A percentile compares a stretch with the other conserved stretches of the same genome.
Conservation (phyloP, 1,140 invertebrate genomes). For the Sogatella furcifera region DNA sequence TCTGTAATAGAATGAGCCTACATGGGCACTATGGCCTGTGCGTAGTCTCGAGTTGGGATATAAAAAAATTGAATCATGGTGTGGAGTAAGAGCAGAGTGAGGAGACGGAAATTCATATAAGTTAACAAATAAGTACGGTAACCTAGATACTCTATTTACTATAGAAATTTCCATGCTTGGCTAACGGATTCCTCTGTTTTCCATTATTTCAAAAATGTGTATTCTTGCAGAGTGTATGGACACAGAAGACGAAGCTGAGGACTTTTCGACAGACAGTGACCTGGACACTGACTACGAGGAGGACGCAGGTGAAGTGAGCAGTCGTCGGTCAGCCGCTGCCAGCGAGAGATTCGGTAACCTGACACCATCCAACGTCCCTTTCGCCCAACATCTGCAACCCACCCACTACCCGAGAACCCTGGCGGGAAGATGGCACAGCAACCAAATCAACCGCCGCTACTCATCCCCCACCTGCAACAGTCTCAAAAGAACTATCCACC, state of each 20-base stretch:
- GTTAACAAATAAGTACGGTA: too few species aligned
- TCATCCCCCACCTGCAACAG: constrained; percentile 13
- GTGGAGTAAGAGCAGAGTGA: too few species aligned
- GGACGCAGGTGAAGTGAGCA: constrained; percentile 1
- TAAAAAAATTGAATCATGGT: too few species aligned
- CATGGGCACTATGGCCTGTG: too few species aligned
- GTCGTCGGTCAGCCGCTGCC: background rate
- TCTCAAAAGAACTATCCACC: background rate
- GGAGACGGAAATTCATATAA: too few species aligned
- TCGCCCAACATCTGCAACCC: constrained; percentile 9
- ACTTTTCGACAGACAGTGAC: constrained; percentile 68
- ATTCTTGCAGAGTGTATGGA: constrained; percentile 42
- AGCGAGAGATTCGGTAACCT: background rate
- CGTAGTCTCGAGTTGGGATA: too few species aligned
- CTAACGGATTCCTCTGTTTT: too few species aligned
- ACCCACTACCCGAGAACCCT: constrained; percentile 4
- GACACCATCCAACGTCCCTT: constrained; percentile 11
- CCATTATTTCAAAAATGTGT: too few species aligned
- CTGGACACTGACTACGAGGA: constrained; percentile 23
- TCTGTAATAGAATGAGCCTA: too few species aligned
- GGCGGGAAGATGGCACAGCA: constrained; percentile 5
- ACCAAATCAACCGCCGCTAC: constrained; percentile 7
- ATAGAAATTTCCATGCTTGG: too few species aligned
- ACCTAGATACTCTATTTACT: too few species aligned
- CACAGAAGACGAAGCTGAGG: constrained; percentile 68